Percentiles rank a stretch among this genome's conserved stretches.
These are phyloP conservation scores for Chinchilla lanigera DNA, from an alignment of 2,113 vertebrate species.

Conservation along the genomic window DNA sequence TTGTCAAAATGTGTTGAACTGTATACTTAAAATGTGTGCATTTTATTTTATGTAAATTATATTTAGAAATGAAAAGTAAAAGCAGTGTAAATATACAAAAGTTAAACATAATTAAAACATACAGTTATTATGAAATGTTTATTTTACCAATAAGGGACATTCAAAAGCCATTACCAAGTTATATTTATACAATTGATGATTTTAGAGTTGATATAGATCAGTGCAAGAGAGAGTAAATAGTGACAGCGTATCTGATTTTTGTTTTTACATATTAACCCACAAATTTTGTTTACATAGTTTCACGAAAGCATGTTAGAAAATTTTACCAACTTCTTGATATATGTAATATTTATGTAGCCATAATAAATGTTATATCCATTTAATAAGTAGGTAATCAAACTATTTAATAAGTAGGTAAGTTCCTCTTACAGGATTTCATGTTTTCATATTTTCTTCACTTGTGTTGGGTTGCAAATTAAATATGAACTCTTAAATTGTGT, in stretches of 20 bases:
- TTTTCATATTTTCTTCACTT: background rate
- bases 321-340: background rate
- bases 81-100: constrained; percentile 28
- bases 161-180: background rate
- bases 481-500: constrained; percentile 67
- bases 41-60: constrained; percentile 44
- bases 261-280: constrained; percentile 11
- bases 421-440: background rate
- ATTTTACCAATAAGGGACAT: constrained; percentile 2
- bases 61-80: constrained; percentile 12
- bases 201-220: background rate
- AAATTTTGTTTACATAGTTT: constrained; percentile 50
- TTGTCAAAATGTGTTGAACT: background rate
- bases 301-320: constrained; percentile 3
- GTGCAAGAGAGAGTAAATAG: background rate
- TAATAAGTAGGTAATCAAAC: background rate
- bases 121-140: constrained; percentile 35
- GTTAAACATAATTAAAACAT: constrained; percentile 39
- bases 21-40: background rate
- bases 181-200: background rate
- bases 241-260: constrained; percentile 1
- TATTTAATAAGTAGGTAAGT: constrained; percentile 39
- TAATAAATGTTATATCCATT: background rate
- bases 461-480: background rate
- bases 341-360: background rate